Base-by-base conservation (phyloP, 2,113 vertebrate genomes). In the Mormyrus lacerda region DNA sequence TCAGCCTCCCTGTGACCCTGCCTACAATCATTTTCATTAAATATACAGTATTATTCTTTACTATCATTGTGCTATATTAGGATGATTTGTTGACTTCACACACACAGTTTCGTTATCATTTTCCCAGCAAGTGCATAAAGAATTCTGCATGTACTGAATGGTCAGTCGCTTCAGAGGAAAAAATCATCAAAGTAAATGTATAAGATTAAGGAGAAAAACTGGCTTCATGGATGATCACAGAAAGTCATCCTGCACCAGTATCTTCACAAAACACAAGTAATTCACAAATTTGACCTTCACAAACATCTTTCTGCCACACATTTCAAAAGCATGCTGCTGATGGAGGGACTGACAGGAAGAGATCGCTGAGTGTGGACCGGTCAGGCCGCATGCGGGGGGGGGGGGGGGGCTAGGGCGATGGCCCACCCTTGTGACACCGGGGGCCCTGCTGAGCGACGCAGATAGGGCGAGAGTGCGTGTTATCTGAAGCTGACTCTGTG, bases 401-500 rank as follows among this genome's bases (percentile, higher is more conserved):
- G 1, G 21, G 6, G 24, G 76, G 35, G n/a, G n/a, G n/a, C n/a
- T n/a, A n/a, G n/a, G 73, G 13, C 45, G 50, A 42, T 42, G 50
- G 27, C 17, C 39, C 76, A 76, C 39, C 88, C 88, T 13, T 58
- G 10, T 61, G 76, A 45, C 88, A 53, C 3, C 31, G n/a, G 51
- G 4, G n/a, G 17, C 35, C 35, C 73, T 51, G 79, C 87, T 89
- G 84, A 87, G 76, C 24, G 1, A 21, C 3, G n/a, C 58, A 85
- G 89, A 89, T 91, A 90, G 35, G 45, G 85, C n/a, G 39, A 9
- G 24, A 53, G 45, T 31, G 8, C 19, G 3, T 89, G 87, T 92
- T 94, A 94, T 94, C 92, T 90, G 86, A 85, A 39, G 65, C 86
- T 51, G 24, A 48, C 76, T 73, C 58, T 50, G 39, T 44, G 88